These are phyloP conservation scores for Macrosoma leucophasiata DNA, from an alignment of 2,888 invertebrate genomes.

Conservation along the genomic window DNA sequence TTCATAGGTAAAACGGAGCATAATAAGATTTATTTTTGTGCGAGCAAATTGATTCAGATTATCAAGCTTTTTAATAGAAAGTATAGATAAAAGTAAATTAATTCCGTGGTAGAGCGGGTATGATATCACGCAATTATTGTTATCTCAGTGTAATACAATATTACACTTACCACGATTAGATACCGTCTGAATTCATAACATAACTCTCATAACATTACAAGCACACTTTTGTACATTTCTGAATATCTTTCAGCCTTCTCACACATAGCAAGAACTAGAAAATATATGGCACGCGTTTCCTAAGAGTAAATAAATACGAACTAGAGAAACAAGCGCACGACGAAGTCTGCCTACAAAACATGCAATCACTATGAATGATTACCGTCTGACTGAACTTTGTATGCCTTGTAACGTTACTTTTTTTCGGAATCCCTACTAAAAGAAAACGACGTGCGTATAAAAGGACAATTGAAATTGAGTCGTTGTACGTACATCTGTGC, in stretches of 20 bases:
- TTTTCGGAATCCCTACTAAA: conserved; percentile 45
- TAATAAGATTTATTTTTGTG: too few relatives aligned
- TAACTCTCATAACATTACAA: conserved; percentile 24
- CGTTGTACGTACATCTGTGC: conserved; percentile 42
- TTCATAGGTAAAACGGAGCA: conserved; percentile 19
- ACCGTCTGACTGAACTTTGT: conserved; percentile 55
- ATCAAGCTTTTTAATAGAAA: too few relatives aligned
- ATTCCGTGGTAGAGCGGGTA: too few relatives aligned
- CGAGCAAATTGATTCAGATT: too few relatives aligned
- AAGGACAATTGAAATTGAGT: conserved; percentile 46
- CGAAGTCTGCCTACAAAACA: conserved; percentile 55
- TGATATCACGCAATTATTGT: too few relatives aligned
- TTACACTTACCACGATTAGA: conserved; percentile 13
- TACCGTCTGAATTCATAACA: conserved; percentile 11
- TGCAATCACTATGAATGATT: conserved; percentile 61
- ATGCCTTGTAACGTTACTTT: conserved; percentile 46
- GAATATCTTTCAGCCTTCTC: conserved; percentile 28
- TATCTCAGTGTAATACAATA: too few relatives aligned
- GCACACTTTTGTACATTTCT: conserved; percentile 35
- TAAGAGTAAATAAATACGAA: conserved; percentile 53
- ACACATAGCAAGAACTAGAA: conserved; percentile 26
- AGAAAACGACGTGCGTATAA: conserved; percentile 35
- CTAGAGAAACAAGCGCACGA: conserved; percentile 49
- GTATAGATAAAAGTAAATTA: too few relatives aligned
- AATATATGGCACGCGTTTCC: conserved; percentile 39